These are phyloP conservation scores for Lochmaea capreae DNA, from an alignment of 2,888 invertebrate genomes.

Conservation along the genomic window DNA sequence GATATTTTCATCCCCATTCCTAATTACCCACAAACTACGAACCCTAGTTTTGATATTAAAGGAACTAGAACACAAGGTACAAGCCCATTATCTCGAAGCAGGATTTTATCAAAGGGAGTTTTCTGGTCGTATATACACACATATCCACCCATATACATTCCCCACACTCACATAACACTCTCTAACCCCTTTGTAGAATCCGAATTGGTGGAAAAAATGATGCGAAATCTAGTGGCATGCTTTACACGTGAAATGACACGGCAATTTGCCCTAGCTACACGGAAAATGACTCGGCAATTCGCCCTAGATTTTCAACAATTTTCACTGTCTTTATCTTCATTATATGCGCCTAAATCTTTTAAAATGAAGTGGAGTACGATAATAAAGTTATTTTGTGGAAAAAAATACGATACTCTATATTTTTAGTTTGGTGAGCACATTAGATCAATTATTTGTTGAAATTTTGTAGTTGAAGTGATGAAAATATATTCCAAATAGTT, in stretches of 20 bases:
- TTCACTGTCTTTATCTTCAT: conserved; percentile 15
- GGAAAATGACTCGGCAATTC: background rate
- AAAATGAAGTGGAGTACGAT: background rate
- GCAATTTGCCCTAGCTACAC: conserved; percentile 4
- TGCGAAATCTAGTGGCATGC: conserved; percentile 9
- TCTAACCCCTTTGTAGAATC: conserved; percentile 17
- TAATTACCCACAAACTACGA: background rate
- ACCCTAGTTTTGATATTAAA: background rate
- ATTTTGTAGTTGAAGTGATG: no score
- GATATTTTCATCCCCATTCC: background rate
- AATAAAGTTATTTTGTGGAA: background rate
- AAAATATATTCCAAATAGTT: no score
- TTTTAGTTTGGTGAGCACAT: background rate
- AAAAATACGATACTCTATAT: background rate
- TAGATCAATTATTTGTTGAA: no score
- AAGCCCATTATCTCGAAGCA: conserved; percentile 14
- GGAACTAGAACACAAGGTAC: background rate
- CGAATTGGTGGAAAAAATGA: conserved; percentile 19
- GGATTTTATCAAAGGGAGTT: conserved; percentile 12
- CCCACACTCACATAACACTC: conserved; percentile 8
- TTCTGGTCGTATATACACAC: conserved; percentile 3
- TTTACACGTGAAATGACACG: conserved; percentile 25
- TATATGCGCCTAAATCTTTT: background rate
- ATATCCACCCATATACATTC: conserved; percentile 1
- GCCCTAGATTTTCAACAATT: background rate